A percentile compares a stretch with the other conserved stretches of the same genome.
phyloP scores from a whole-genome alignment of 23 tunicate species.

The Ciona savignyi region DNA sequence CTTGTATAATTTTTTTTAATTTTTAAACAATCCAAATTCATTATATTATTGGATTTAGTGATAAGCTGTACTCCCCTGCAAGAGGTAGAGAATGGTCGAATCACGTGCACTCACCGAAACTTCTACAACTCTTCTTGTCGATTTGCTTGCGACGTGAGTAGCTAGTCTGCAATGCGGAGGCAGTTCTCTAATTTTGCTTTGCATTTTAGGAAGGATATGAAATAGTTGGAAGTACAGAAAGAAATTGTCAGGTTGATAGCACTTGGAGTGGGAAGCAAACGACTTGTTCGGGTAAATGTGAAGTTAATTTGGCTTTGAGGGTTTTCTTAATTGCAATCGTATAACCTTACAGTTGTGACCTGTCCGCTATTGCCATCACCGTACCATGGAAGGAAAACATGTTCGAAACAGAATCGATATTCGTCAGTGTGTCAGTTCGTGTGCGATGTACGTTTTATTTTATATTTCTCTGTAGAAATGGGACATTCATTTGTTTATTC shows the following conservation, averaged over 20 bases:
- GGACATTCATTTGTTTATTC: no score
- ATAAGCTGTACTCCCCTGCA: not conserved
- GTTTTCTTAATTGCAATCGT: not conserved
- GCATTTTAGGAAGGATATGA: not conserved
- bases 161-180: not conserved
- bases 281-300: not conserved
- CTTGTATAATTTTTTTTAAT: no score
- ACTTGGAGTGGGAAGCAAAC: not conserved
- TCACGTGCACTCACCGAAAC: not conserved
- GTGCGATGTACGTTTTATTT: conserved; percentile 11
- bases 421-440: conserved; percentile 2
- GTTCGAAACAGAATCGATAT: not conserved
- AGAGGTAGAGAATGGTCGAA: not conserved
- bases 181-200: not conserved
- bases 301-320: not conserved
- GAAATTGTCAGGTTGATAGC: not conserved
- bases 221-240: not conserved
- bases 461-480: conserved; percentile 1
- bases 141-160: not conserved
- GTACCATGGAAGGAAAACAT: conserved; percentile 8
- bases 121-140: conserved; percentile 1
- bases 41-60: not conserved
- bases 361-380: conserved; percentile 10
- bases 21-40: no score
- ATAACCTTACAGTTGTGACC: conserved; percentile 2